Conservation (phyloP, 2,888 invertebrate species). For the Agrotis exclamationis region DNA sequence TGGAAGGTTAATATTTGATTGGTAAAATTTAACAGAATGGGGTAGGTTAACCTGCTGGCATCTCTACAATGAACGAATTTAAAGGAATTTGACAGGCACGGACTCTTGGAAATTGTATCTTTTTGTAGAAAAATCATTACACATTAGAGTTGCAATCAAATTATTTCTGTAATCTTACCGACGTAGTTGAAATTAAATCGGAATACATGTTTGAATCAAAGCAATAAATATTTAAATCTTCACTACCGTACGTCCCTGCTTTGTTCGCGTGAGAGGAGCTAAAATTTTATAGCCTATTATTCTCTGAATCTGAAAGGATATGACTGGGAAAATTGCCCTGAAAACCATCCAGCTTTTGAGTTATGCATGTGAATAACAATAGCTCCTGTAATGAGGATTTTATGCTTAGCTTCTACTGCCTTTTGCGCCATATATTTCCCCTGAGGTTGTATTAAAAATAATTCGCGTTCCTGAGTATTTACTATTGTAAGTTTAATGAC, state of each 20-base stretch:
- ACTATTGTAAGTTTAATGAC: not conserved
- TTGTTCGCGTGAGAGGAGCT: conserved; percentile 55
- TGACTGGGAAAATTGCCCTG: conserved; percentile 63
- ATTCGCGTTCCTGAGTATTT: conserved; percentile 1
- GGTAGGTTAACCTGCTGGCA: no score
- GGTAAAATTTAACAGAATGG: not conserved
- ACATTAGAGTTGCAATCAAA: no score
- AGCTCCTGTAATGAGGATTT: conserved; percentile 58
- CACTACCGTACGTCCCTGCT: conserved; percentile 50
- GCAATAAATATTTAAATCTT: conserved; percentile 61
- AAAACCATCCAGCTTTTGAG: conserved; percentile 57
- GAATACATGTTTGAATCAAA: conserved; percentile 61
- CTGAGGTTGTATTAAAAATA: conserved; percentile 22
- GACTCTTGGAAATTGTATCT: not conserved
- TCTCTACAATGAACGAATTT: no score
- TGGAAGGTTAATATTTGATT: no score
- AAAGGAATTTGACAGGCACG: not conserved
- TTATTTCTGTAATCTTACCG: no score
- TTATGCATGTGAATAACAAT: conserved; percentile 59
- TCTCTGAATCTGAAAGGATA: conserved; percentile 59
- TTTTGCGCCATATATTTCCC: conserved; percentile 23
- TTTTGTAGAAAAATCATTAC: conserved; percentile 21
- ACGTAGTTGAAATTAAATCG: conserved; percentile 49
- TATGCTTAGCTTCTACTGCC: conserved; percentile 36
- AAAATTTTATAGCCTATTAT: conserved; percentile 64